A percentile compares a stretch with the other conserved stretches of the same genome.
Evolutionary conservation across 2,888 invertebrate species (phyloP).

Genomic region (Microplitis deprimator): DNA sequence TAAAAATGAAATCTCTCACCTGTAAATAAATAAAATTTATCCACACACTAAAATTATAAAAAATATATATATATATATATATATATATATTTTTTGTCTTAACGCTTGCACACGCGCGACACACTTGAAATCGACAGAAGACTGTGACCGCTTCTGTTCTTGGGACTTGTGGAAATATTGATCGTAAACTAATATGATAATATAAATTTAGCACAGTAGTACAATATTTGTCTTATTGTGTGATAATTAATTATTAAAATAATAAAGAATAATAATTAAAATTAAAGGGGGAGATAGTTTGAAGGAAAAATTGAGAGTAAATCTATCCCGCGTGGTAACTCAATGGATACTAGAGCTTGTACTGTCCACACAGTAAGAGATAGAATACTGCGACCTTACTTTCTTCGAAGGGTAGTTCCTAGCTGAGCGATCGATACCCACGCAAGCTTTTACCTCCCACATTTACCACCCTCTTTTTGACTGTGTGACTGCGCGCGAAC

Average conservation of each 20-base stretch:
- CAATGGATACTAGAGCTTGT: slow-evolving; percentile 12
- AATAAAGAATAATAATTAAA: not conserved
- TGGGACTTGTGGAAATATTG: slow-evolving; percentile 13
- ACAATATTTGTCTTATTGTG: not conserved
- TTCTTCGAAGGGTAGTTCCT: slow-evolving; percentile 63
- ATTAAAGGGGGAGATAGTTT: not conserved
- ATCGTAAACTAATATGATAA: not conserved
- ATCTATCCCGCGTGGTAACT: slow-evolving; percentile 1
- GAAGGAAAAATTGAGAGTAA: not conserved
- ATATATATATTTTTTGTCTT: not conserved
- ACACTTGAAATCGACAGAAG: not conserved
- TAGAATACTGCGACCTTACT: slow-evolving; percentile 58
- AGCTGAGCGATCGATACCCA: slow-evolving; percentile 63
- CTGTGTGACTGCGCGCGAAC: slow-evolving; percentile 44
- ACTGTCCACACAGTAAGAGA: slow-evolving; percentile 13
- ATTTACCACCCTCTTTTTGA: slow-evolving; percentile 10
- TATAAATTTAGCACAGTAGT: not conserved
- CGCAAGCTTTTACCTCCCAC: slow-evolving; percentile 47
- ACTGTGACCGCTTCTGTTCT: not conserved
- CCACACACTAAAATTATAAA: not conserved
- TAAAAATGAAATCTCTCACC: not conserved
- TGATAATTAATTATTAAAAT: not conserved
- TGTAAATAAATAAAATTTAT: not conserved
- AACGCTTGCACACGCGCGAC: slow-evolving; percentile 6
- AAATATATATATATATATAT: not conserved